Evolutionary conservation across 2,797 vertebrate genomes (phyloP).

Genomic region (Bufotes viridis): DNA sequence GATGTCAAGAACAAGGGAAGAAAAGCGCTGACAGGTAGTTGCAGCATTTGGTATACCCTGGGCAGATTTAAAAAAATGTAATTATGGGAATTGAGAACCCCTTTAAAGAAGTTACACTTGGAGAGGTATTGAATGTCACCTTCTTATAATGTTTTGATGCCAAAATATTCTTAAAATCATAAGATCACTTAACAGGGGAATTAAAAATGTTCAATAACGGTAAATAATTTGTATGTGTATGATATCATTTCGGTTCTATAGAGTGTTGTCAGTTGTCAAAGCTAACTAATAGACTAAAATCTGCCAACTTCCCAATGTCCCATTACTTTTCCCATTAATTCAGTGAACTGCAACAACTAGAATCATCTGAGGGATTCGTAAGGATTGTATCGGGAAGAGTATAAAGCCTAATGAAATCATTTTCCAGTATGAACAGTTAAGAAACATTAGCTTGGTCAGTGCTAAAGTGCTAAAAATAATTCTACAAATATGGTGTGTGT

Average conservation of each 20-base stretch:
- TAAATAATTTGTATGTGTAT: neutral
- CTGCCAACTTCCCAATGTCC: neutral
- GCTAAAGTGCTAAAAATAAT: neutral
- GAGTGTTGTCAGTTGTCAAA: neutral
- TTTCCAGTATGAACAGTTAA: constrained; percentile 38
- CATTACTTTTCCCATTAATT: constrained; percentile 28
- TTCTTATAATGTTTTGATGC: neutral
- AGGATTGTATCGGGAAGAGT: constrained; percentile 35
- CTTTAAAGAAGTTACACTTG: too few relatives aligned
- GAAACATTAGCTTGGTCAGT: constrained; percentile 18
- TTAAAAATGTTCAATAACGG: neutral
- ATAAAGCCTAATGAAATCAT: constrained; percentile 29
- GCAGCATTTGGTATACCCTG: too few relatives aligned
- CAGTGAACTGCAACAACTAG: neutral
- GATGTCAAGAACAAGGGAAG: too few relatives aligned
- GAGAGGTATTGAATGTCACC: neutral
- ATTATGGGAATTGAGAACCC: too few relatives aligned
- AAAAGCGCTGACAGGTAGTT: too few relatives aligned
- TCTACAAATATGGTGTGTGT: neutral
- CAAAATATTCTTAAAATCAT: neutral
- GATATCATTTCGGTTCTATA: neutral
- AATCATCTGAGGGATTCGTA: constrained; percentile 36
- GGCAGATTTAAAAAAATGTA: too few relatives aligned
- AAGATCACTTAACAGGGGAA: neutral
- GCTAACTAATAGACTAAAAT: constrained; percentile 17